A percentile compares a stretch with the other conserved stretches of the same genome.
phyloP scores from a whole-genome alignment of 2,888 invertebrate species.

The Gymnoscelis rufifasciata region DNA sequence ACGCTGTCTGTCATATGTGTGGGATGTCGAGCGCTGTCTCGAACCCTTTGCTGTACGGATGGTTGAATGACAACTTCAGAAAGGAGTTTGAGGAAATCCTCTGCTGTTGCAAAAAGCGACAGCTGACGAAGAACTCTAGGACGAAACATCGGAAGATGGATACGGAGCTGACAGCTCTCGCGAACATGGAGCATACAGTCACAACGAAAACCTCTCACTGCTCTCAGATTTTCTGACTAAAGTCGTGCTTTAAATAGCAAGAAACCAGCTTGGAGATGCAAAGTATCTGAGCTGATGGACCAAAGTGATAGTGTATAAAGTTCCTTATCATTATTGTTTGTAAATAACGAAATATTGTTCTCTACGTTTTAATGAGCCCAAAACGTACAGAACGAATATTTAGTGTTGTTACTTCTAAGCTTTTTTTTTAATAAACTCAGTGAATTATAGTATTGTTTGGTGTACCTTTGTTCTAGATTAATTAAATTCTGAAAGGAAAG shows the following conservation, averaged over 20 bases:
- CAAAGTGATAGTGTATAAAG: constrained; percentile 52
- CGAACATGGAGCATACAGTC: constrained; percentile 66
- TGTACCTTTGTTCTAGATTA: background rate
- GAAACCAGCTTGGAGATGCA: constrained; percentile 63
- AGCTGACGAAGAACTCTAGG: constrained; percentile 51
- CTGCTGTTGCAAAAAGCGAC: constrained; percentile 75
- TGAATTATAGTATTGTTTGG: constrained; percentile 2
- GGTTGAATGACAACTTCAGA: constrained; percentile 95
- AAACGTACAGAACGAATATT: constrained; percentile 62
- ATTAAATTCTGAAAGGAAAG: background rate
- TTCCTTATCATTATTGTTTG: constrained; percentile 44
- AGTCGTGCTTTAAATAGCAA: constrained; percentile 70
- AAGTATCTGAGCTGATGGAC: constrained; percentile 52
- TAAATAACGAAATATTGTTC: constrained; percentile 43
- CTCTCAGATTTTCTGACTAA: constrained; percentile 78
- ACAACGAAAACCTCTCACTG: constrained; percentile 75
- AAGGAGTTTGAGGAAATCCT: constrained; percentile 91
- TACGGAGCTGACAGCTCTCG: constrained; percentile 67
- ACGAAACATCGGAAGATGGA: constrained; percentile 65
- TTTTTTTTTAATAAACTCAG: constrained; percentile 44
- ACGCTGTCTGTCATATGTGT: constrained; percentile 79
- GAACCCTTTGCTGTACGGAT: constrained; percentile 94
- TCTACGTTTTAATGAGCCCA: constrained; percentile 73
- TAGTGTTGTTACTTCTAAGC: constrained; percentile 30
- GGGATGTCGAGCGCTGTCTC: constrained; percentile 94